Conservation (phyloP, 2,113 vertebrate species). For the Oreochromis niloticus region DNA sequence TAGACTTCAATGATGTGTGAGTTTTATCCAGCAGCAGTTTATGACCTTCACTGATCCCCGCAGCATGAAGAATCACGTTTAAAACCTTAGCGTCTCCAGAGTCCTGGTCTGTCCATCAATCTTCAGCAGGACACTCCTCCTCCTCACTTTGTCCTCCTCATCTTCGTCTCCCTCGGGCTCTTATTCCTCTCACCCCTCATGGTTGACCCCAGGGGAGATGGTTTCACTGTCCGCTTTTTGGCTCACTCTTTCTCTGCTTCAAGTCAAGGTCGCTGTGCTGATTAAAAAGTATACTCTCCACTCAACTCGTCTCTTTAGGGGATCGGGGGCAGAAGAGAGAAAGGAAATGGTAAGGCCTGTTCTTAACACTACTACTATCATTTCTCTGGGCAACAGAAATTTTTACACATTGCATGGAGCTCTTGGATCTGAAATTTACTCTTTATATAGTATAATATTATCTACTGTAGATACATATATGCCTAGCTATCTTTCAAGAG, state of each 20-base stretch:
- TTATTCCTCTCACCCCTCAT: neutral
- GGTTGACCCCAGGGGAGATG: neutral
- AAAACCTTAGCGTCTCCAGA: constrained; percentile 23
- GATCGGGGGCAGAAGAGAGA: neutral
- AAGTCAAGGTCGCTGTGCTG: constrained; percentile 12
- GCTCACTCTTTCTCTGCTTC: neutral
- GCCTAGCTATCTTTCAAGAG: neutral
- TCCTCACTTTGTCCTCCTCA: neutral
- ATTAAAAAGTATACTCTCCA: neutral
- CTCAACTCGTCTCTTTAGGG: neutral
- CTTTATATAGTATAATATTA: neutral
- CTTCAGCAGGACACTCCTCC: constrained; percentile 4
- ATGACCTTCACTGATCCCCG: constrained; percentile 32
- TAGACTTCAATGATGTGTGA: neutral
- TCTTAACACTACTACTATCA: neutral
- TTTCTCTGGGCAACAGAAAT: neutral
- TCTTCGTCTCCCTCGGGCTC: neutral
- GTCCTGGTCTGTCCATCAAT: constrained; percentile 29
- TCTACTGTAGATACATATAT: neutral
- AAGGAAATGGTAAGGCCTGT: neutral
- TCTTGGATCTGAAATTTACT: neutral
- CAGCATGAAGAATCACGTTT: constrained; percentile 40
- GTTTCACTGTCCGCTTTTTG: neutral
- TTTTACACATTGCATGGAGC: neutral
- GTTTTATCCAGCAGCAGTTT: neutral